These are phyloP conservation scores for Coreius guichenoti DNA, from an alignment of 2,797 vertebrate genomes.

Conservation along the genomic window DNA sequence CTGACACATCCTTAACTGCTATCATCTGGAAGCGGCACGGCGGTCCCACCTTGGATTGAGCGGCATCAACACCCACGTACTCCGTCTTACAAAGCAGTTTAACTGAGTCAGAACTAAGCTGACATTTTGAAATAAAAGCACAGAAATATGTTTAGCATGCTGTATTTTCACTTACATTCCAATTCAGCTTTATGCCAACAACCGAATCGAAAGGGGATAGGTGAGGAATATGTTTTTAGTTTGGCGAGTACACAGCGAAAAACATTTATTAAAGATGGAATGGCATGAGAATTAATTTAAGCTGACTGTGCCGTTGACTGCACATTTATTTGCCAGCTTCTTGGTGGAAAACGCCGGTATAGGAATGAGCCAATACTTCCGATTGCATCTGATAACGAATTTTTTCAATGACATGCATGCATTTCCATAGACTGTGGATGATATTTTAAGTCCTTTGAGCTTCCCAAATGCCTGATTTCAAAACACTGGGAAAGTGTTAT, in stretches of 20 bases:
- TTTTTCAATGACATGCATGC: neutral
- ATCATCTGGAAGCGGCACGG: constrained; percentile 19
- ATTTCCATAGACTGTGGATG: neutral
- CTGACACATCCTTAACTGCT: constrained; percentile 40
- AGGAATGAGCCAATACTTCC: neutral
- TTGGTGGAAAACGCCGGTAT: neutral
- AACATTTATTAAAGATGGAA: constrained; percentile 23
- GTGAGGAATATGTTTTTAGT: constrained; percentile 25
- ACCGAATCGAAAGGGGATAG: neutral
- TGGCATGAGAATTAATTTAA: neutral
- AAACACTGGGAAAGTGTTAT: neutral
- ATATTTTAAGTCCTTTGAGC: neutral
- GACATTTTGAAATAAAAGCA: constrained; percentile 42
- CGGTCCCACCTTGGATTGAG: constrained; percentile 25
- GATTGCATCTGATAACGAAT: neutral
- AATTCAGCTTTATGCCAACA: constrained; percentile 27
- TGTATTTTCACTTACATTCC: neutral
- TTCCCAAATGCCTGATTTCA: neutral
- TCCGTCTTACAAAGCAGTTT: constrained; percentile 34
- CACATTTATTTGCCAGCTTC: constrained; percentile 6
- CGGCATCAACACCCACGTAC: constrained; percentile 10
- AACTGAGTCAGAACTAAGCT: constrained; percentile 42
- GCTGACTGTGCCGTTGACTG: neutral
- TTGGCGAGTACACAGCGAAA: neutral
- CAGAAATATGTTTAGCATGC: constrained; percentile 17